These are phyloP conservation scores for Mesocentrotus franciscanus DNA, from an alignment of 53 echinoderm and acorn worm genomes.

Conservation along the genomic window DNA sequence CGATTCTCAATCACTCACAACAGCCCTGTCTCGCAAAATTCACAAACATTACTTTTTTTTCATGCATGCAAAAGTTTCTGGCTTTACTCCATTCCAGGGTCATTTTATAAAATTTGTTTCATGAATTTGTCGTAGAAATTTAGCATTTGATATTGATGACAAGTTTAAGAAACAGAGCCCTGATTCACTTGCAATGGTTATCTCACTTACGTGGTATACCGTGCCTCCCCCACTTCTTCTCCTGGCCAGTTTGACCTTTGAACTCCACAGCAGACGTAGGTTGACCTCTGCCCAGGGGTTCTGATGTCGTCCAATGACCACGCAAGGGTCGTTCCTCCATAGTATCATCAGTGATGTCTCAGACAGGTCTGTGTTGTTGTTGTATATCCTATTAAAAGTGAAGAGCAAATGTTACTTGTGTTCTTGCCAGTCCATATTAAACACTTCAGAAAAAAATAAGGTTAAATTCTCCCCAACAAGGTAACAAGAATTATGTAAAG, in stretches of 20 bases:
- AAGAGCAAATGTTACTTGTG: background rate
- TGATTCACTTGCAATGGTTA: too few relatives aligned
- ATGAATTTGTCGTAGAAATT: too few relatives aligned
- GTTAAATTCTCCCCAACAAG: background rate
- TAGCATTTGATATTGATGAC: too few relatives aligned
- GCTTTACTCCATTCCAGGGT: too few relatives aligned
- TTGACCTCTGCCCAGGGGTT: conserved; percentile 98
- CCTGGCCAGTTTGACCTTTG: conserved; percentile 83
- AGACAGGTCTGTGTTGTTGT: conserved; percentile 80
- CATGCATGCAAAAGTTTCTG: too few relatives aligned
- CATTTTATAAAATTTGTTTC: too few relatives aligned
- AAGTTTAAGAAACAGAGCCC: too few relatives aligned
- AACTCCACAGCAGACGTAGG: conserved; percentile 71
- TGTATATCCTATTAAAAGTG: conserved; percentile 74
- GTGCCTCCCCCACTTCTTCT: conserved; percentile 95
- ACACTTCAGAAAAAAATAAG: background rate
- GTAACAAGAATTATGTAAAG: background rate
- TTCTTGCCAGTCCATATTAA: background rate
- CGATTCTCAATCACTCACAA: too few relatives aligned
- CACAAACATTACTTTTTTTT: too few relatives aligned
- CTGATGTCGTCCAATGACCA: conserved; percentile 96
- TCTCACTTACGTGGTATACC: conserved; percentile 90
- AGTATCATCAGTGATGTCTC: conserved; percentile 79
- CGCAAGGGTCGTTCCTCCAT: conserved; percentile 92
- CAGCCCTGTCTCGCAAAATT: too few relatives aligned